These are phyloP conservation scores for Chalcosyrphus nemorum DNA, from an alignment of 2,888 invertebrate species.

Conservation along the genomic window DNA sequence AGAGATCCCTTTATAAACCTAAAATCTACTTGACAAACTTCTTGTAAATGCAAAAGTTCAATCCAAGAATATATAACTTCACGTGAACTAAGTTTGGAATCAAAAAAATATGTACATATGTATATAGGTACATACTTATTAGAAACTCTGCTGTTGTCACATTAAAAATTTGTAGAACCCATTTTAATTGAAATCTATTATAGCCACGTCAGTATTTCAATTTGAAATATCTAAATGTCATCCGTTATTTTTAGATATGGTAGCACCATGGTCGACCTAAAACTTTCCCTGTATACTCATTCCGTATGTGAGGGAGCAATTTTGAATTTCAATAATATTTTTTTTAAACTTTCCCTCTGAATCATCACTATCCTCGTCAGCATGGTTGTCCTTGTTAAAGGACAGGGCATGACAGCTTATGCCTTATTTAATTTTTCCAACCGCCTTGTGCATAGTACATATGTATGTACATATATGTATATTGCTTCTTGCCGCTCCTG, in stretches of 20 bases:
- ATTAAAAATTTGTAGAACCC: not conserved
- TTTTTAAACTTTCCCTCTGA: slow-evolving; percentile 16
- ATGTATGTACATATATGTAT: too few relatives aligned
- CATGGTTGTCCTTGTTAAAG: not conserved
- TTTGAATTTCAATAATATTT: slow-evolving; percentile 52
- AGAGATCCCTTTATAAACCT: too few relatives aligned
- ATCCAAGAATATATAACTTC: too few relatives aligned
- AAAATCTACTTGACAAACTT: too few relatives aligned
- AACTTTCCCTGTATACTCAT: slow-evolving; percentile 14
- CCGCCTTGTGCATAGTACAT: not conserved
- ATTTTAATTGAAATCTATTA: slow-evolving; percentile 37
- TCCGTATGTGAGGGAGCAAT: slow-evolving; percentile 3
- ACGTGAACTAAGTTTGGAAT: not conserved
- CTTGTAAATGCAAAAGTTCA: too few relatives aligned
- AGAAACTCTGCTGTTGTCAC: not conserved
- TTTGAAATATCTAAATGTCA: slow-evolving; percentile 12
- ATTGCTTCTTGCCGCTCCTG: too few relatives aligned
- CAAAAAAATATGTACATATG: too few relatives aligned
- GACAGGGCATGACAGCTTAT: slow-evolving; percentile 25
- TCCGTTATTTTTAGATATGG: slow-evolving; percentile 12
- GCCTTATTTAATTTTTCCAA: slow-evolving; percentile 37
- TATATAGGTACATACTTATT: too few relatives aligned
- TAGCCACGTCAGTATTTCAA: not conserved
- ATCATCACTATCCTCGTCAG: slow-evolving; percentile 17
- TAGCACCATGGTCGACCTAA: not conserved